phyloP scores from a whole-genome alignment of 2,113 vertebrate species.

The Neotoma lepida region DNA sequence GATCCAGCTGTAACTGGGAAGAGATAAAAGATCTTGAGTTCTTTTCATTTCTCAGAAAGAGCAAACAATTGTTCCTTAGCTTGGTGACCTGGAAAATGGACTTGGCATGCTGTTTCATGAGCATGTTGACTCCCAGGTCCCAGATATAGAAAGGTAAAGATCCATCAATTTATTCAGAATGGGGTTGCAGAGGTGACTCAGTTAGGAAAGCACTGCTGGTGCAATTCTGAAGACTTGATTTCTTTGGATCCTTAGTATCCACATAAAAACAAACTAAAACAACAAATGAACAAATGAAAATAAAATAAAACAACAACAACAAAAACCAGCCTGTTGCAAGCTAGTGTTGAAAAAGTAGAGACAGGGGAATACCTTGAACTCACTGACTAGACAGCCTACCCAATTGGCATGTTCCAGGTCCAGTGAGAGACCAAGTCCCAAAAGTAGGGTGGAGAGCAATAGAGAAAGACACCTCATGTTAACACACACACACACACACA shows the following conservation, averaged over 20 bases:
- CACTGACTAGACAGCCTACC: background rate
- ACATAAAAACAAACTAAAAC: too few relatives aligned
- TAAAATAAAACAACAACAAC: background rate
- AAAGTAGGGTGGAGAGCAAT: background rate
- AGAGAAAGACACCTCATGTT: background rate
- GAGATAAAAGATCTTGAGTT: background rate
- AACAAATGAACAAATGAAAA: background rate
- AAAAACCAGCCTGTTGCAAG: background rate
- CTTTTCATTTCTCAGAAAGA: background rate
- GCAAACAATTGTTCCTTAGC: background rate
- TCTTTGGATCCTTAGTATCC: background rate
- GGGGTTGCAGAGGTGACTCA: background rate
- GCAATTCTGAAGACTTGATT: background rate
- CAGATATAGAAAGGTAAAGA: background rate
- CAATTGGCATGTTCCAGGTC: background rate
- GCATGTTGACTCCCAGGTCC: background rate
- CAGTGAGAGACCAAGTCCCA: too few relatives aligned
- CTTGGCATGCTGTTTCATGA: rapidly evolving
- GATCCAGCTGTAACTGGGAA: background rate
- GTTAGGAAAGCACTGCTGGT: background rate
- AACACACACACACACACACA: background rate
- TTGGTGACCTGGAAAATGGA: background rate
- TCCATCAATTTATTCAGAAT: background rate
- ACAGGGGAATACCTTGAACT: background rate
- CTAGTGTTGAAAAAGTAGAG: too few relatives aligned